Percentiles rank a stretch among this genome's conserved stretches.
These are phyloP conservation scores for Gephyroberyx darwinii DNA, from an alignment of 2,797 vertebrate species.

Conservation along the genomic window DNA sequence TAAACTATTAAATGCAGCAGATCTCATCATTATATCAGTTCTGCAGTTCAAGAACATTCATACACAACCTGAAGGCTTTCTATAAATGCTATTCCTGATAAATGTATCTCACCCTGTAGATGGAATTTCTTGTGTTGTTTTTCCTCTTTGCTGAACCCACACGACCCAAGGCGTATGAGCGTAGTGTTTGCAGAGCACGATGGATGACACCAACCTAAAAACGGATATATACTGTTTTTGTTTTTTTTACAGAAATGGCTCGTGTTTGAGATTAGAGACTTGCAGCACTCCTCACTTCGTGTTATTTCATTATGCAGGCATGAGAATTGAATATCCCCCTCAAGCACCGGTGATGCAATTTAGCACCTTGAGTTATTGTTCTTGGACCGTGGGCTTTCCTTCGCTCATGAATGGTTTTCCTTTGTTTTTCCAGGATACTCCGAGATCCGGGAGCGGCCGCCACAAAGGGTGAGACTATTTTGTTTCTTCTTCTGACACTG, in stretches of 20 bases:
- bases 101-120: slow-evolving; percentile 44
- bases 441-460: slow-evolving; percentile 84
- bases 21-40: slow-evolving; percentile 63
- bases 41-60: slow-evolving; percentile 44
- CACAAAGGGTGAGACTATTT: slow-evolving; percentile 89
- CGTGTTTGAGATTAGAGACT: neutral
- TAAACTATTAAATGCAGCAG: slow-evolving; percentile 63
- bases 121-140: slow-evolving; percentile 26
- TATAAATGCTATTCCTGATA: slow-evolving; percentile 54
- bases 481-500: neutral
- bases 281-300: neutral
- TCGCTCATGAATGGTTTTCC: slow-evolving; percentile 9
- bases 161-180: slow-evolving; percentile 25
- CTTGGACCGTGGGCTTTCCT: neutral
- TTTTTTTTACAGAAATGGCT: slow-evolving; percentile 14
- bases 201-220: slow-evolving; percentile 5
- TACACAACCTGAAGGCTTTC: slow-evolving; percentile 62
- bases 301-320: neutral
- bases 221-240: neutral
- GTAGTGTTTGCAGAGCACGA: slow-evolving; percentile 7
- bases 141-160: slow-evolving; percentile 15
- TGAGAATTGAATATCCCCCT: neutral
- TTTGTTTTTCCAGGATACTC: slow-evolving; percentile 84
- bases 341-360: neutral
- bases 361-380: neutral